phyloP scores from a whole-genome alignment of 2,888 invertebrate species.

The Oligia fasciuncula region DNA sequence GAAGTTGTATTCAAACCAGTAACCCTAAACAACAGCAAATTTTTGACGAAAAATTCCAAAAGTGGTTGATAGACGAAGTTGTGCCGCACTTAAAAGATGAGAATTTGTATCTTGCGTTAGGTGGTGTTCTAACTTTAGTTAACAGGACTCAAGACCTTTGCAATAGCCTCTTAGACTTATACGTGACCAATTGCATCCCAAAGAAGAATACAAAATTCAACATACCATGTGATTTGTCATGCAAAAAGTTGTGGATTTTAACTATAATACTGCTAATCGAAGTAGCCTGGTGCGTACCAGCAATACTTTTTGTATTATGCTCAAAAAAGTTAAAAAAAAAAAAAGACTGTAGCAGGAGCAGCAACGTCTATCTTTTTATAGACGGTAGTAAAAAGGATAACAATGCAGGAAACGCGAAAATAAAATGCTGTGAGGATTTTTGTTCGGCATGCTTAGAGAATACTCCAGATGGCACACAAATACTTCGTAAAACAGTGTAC shows the following conservation, averaged over 20 bases:
- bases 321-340: slow-evolving; percentile 60
- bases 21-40: slow-evolving; percentile 76
- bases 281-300: slow-evolving; percentile 80
- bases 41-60: slow-evolving; percentile 88
- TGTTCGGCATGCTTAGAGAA: not conserved
- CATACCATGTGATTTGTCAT: slow-evolving; percentile 63
- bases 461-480: not conserved
- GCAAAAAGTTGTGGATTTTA: slow-evolving; percentile 77
- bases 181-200: not conserved
- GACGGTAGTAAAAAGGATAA: slow-evolving; percentile 42
- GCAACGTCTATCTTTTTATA: slow-evolving; percentile 61
- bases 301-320: slow-evolving; percentile 69
- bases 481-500: slow-evolving; percentile 14
- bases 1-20: slow-evolving; percentile 85
- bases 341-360: slow-evolving; percentile 45
- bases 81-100: slow-evolving; percentile 90
- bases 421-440: not conserved
- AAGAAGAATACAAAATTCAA: not conserved
- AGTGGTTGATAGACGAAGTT: slow-evolving; percentile 88
- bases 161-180: slow-evolving; percentile 51
- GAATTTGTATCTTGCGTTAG: slow-evolving; percentile 90
- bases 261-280: slow-evolving; percentile 77
- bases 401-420: not conserved
- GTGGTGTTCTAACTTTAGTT: slow-evolving; percentile 83
- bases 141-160: slow-evolving; percentile 69